Conservation (phyloP, 2,888 invertebrate genomes). For the Chloromyia formosa region DNA sequence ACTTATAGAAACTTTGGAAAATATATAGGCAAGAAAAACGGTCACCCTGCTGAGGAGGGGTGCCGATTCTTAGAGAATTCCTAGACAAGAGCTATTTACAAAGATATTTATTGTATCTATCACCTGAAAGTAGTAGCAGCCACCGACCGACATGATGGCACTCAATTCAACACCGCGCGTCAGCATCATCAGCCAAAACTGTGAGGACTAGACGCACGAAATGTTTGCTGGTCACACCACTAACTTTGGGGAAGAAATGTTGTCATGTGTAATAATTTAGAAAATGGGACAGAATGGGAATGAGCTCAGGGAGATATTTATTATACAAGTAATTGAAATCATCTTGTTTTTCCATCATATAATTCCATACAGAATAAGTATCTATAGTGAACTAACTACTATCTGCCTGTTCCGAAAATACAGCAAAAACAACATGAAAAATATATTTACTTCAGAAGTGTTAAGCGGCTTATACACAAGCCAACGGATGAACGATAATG, state of each 20-base stretch:
- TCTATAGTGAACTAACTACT: background rate
- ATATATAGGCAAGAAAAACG: background rate
- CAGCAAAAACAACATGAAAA: too few relatives aligned
- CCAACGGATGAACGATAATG: too few relatives aligned
- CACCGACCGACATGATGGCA: background rate
- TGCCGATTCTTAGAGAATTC: background rate
- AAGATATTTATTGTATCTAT: slow-evolving; percentile 21
- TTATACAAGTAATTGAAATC: slow-evolving; percentile 21
- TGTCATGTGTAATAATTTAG: slow-evolving; percentile 32
- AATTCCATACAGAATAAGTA: background rate
- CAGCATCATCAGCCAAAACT: too few relatives aligned
- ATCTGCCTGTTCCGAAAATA: slow-evolving; percentile 15
- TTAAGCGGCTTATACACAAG: too few relatives aligned
- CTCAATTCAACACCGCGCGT: too few relatives aligned
- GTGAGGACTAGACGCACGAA: too few relatives aligned
- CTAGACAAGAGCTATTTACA: background rate
- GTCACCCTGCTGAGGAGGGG: background rate
- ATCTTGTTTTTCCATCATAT: background rate
- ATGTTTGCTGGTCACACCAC: background rate
- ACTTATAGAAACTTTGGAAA: background rate
- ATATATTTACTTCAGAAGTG: background rate
- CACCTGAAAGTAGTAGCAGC: slow-evolving; percentile 14
- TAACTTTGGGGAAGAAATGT: background rate
- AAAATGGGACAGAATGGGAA: slow-evolving; percentile 40
- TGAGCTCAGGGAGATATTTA: slow-evolving; percentile 38